Evolutionary conservation across 2,888 invertebrate species (phyloP).

Genomic region (Limnephilus marmoratus): DNA sequence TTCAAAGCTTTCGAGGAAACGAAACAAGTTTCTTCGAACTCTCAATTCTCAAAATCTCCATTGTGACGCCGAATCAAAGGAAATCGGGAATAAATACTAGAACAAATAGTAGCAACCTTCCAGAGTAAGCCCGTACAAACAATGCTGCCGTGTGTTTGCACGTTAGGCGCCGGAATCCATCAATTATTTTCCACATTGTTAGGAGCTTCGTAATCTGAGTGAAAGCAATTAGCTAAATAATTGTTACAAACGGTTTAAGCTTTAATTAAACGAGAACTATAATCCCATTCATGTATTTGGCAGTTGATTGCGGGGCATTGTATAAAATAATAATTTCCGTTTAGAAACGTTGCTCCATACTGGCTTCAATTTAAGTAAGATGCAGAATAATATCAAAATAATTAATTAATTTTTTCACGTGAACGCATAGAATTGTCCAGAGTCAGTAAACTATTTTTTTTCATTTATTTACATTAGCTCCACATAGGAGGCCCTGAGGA

Average conservation of each 20-base stretch:
- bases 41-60: neutral
- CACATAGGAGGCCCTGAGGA: no score
- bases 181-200: neutral
- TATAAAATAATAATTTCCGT: neutral
- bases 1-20: neutral
- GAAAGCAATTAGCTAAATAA: neutral
- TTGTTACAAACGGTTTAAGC: neutral
- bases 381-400: neutral
- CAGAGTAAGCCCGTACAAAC: neutral
- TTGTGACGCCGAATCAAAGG: constrained; percentile 22
- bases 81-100: constrained; percentile 15
- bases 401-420: neutral
- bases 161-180: neutral
- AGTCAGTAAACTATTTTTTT: no score
- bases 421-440: neutral
- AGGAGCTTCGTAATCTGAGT: neutral
- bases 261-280: neutral
- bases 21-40: neutral
- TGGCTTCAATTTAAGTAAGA: neutral
- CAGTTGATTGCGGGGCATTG: neutral
- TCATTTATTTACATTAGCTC: no score
- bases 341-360: neutral
- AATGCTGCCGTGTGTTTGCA: neutral
- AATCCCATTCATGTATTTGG: neutral
- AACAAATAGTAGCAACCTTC: constrained; percentile 11